A percentile compares a stretch with the other conserved stretches of the same genome.
Evolutionary conservation across 2,888 invertebrate genomes (phyloP).

Genomic region (Frankliniella intonsa): DNA sequence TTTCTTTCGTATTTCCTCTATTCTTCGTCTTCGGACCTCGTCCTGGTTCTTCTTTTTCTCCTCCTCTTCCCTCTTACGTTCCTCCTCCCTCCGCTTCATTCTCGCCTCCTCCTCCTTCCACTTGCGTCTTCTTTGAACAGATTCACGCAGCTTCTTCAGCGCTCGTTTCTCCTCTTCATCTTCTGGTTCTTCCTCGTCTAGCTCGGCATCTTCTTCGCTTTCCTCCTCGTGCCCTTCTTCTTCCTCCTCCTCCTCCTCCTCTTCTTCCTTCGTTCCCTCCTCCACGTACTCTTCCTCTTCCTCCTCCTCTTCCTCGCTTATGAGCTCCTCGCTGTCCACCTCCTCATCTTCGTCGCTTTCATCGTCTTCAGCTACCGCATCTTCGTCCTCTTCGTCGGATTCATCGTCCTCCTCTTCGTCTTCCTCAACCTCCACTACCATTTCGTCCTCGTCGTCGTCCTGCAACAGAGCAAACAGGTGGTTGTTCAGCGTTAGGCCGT

Average conservation of each 20-base stretch:
- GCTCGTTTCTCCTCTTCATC: background rate
- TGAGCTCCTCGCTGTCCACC: background rate
- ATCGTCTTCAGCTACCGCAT: background rate
- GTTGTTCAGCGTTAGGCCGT: background rate
- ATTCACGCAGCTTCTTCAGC: background rate
- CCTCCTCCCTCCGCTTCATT: constrained; percentile 6
- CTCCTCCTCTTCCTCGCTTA: constrained; percentile 4
- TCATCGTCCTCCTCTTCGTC: constrained; percentile 1
- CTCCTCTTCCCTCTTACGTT: background rate
- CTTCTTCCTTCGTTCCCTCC: background rate
- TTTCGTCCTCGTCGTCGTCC: constrained; percentile 28
- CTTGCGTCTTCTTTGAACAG: background rate
- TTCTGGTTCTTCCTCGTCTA: constrained; percentile 1
- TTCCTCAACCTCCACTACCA: constrained; percentile 7
- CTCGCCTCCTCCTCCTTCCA: constrained; percentile 19
- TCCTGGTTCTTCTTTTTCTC: background rate
- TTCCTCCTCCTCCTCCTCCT: background rate
- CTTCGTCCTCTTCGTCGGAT: background rate
- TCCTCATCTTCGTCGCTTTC: background rate
- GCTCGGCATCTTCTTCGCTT: background rate
- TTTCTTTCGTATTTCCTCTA: background rate
- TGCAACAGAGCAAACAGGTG: background rate
- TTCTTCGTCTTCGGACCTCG: background rate
- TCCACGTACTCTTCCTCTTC: constrained; percentile 9
- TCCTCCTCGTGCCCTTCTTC: background rate